Base-by-base conservation (phyloP, 2,113 vertebrate genomes). In the Labeo rohita region DNA sequence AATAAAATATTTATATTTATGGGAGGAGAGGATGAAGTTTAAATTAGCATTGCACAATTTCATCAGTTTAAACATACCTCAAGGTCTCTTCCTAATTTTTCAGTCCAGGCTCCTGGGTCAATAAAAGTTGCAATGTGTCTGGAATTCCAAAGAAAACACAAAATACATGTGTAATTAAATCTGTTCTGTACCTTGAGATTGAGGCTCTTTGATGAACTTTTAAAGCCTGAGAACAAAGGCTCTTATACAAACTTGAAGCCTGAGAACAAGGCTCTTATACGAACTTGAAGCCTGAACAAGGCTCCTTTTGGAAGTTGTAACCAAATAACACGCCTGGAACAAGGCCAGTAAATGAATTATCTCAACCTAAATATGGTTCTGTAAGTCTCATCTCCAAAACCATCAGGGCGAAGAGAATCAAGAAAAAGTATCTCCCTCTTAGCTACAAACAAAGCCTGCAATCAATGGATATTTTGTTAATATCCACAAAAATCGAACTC, bases 121-220 rank as follows among this genome's bases (percentile, higher is more conserved):
- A 47, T 73, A 8, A 11, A 73, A 39, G 2, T n/a, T n/a, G 39
- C 70, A 47, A 47, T 73, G 39, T 73, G 16, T 39, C 70, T 73
- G 39, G 70, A 8, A 73, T 73, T 45, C 70, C 39, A 73, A 73
- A 73, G 70, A 73, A n/a, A 47, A 73, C 39, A 28, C 28, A 28
- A 28, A 28, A 28, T 28, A 28, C 28, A 63, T 63, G 9, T n/a
- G 21, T 23, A 61, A 61, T 61, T 23, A 61, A 61, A 61, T 10
- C 52, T 16, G 15, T 16, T 54, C 15, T 36, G 28, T 5, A 68
- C 12, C 65, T 28, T 36, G 65, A 68, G 65, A 34, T 34, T 12
- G 11, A 66, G 65, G 34, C 65, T 36, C 34, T 39, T 21, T 59
- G 54, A 59, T 39, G 34, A 70, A 70, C 28, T 28, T 28, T 28